Conservation (phyloP, 2,888 invertebrate species). For the Leptopilina drosophilae region DNA sequence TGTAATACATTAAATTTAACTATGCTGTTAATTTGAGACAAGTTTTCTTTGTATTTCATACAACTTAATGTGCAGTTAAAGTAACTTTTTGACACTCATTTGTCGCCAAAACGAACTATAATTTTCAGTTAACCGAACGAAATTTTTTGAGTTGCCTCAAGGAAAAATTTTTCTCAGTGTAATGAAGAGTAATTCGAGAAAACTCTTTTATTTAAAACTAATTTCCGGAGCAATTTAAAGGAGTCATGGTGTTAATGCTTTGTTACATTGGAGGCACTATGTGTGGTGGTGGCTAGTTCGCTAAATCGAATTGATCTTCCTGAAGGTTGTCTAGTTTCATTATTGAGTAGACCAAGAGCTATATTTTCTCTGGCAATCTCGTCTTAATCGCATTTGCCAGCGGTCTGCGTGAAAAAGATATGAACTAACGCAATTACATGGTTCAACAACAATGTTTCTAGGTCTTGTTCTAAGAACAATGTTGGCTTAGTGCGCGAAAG, state of each 20-base stretch:
- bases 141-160: no score
- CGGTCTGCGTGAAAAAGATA: conserved; percentile 39
- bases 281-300: neutral
- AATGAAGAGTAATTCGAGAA: conserved; percentile 6
- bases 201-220: conserved; percentile 30
- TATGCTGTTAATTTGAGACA: no score
- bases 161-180: neutral
- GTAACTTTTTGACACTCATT: no score
- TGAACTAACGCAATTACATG: conserved; percentile 26
- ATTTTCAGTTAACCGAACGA: no score
- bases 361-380: conserved; percentile 21
- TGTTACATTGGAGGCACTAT: conserved; percentile 35
- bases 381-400: conserved; percentile 23
- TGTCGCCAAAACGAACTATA: no score
- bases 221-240: conserved; percentile 5
- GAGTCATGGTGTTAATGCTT: conserved; percentile 41
- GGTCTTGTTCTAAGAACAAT: conserved; percentile 40
- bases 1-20: no score
- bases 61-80: no score
- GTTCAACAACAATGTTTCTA: conserved; percentile 34
- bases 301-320: conserved; percentile 30
- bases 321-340: conserved; percentile 21
- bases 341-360: conserved; percentile 10
- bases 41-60: no score
- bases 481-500: conserved; percentile 10